Base-by-base conservation (phyloP, 2,888 invertebrate genomes). In the Microplitis deprimator region DNA sequence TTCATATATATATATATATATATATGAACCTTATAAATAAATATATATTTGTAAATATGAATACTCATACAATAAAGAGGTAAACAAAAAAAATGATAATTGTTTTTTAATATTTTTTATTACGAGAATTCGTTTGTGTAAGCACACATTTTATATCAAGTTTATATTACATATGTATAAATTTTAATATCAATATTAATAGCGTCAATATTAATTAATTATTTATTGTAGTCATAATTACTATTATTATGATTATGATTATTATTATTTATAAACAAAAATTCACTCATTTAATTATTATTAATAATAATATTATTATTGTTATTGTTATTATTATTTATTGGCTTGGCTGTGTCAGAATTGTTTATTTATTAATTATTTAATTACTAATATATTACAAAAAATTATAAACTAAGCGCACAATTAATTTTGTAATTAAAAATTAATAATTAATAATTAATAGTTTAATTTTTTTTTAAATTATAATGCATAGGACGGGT, bases 91-190 rank as follows among this genome's bases (percentile, higher is more conserved):
- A 29, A 65, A 20, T 0, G 41, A 13, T 50, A 50, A 50, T 10
- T 50, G 6, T 50, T 50, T 50, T 50, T 50, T 13, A 13, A 50
- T 13, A 13, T 50, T 50, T 50, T 50, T 50, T 50, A 50, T 50
- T 50, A 50, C 50, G 50, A 50, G 50, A 50, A 50, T 50, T 50
- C 50, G 50, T 50, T 50, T 50, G 50, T 50, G 50, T 50, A 13
- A 50, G 50, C 50, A 50, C 50, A 50, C 50, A 50, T 50, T 50
- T 29, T 50, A 50, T 50, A 50, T 50, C 50, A 50, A 50, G 50
- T 50, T 50, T 50, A 50, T 50, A 50, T 50, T 50, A 50, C 50
- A 50, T 50, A 50, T 50, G 50, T 50, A 50, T 50, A 50, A 50
- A 50, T 50, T 50, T 50, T 50, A 50, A 13, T 50, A 50, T 50